Percentiles rank a stretch among this genome's conserved stretches.
Evolutionary conservation across 2,888 invertebrate genomes (phyloP).

Genomic region (Aricia artaxerxes): DNA sequence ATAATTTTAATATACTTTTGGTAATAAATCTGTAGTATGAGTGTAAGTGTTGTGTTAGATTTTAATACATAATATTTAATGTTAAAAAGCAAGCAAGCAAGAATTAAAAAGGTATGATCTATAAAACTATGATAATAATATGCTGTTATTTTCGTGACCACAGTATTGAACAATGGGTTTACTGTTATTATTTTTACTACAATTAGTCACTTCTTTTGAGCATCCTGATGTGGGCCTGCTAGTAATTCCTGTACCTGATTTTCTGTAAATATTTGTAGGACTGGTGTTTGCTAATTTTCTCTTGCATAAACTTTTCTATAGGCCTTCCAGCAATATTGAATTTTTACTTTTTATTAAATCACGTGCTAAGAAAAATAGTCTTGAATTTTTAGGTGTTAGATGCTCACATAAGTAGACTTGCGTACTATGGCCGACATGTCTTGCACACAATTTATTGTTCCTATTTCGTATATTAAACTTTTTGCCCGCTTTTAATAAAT

Average conservation of each 20-base stretch:
- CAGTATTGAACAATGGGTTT: not conserved
- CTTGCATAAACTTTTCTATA: slow-evolving; percentile 21
- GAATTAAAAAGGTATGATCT: not conserved
- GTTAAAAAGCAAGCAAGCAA: not conserved
- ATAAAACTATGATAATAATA: not conserved
- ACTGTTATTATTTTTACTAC: not conserved
- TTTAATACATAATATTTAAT: not conserved
- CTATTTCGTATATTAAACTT: slow-evolving; percentile 36
- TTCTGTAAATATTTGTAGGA: not conserved
- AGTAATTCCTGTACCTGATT: not conserved
- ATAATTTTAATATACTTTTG: not conserved
- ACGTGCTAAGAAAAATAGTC: slow-evolving; percentile 36
- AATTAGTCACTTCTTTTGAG: not conserved
- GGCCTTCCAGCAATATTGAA: slow-evolving; percentile 28
- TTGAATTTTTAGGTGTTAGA: slow-evolving; percentile 34
- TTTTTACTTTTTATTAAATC: not conserved
- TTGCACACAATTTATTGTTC: slow-evolving; percentile 35
- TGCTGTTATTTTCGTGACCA: not conserved
- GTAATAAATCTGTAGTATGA: not conserved
- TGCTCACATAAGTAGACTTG: slow-evolving; percentile 33
- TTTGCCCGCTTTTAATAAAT: slow-evolving; percentile 38
- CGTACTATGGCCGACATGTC: slow-evolving; percentile 33
- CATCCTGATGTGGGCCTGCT: not conserved
- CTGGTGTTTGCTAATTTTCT: slow-evolving; percentile 13
- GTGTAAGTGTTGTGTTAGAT: not conserved